Base-by-base conservation (phyloP, 2,888 invertebrate genomes). In the Lasioglossum vierecki region DNA sequence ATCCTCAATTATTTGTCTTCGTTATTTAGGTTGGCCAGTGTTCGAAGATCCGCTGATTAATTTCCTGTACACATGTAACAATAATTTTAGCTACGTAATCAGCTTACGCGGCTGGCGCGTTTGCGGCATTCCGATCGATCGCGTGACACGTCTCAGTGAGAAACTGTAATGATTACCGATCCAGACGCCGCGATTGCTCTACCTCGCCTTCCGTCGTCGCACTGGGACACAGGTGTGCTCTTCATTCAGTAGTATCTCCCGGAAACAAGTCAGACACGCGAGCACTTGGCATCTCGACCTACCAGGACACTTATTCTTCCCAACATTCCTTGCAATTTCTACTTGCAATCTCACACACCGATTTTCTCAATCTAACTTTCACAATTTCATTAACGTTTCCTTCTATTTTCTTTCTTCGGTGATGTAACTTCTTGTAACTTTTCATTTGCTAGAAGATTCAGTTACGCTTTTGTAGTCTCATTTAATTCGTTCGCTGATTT, bases 181-280 rank as follows among this genome's bases (percentile, higher is more conserved):
- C 11, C n/a, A 26, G 60, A 60, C 60, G 60, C 13, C 26, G 60
- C 26, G 60, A 60, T 60, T 60, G 60, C 60, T 60, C 5, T 26
- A 26, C 9, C 26, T 26, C 26, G 26, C 4, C 26, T 13, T 60
- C 26, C 13, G 26, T 26, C 60, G n/a, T 13, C 26, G 13, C 26
- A 13, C 60, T 26, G 60, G 60, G 26, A 13, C 26, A 26, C 26
- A 60, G 60, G 60, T 60, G 60, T 26, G 26, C 60, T 26, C 60
- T 26, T 26, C 26, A 26, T 60, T 60, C 60, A 26, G 60, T 60
- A 60, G 60, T 13, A 60, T 26, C 26, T 60, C 1, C 26, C 60
- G 60, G 60, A 60, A 26, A 60, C 60, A 60, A 26, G 60, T 60
- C 60, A 60, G 60, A 60, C 60, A 60, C 26, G 60, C 26, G 60